Conservation (phyloP, 1,140 invertebrate genomes). For the Drosophila mojavensis region DNA sequence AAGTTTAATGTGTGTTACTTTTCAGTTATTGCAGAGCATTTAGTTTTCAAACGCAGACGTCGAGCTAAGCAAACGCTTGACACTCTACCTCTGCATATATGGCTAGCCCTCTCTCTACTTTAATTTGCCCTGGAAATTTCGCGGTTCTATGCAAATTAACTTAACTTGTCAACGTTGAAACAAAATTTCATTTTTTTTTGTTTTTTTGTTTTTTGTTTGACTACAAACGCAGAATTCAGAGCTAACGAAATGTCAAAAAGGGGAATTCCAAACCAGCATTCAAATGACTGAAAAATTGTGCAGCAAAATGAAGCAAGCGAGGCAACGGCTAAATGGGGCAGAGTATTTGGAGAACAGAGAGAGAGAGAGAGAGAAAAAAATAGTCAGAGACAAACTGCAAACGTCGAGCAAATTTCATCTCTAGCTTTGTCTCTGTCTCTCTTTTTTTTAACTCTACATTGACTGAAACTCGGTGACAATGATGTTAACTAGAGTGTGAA, state of each 20-base stretch:
- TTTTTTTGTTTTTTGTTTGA: slow-evolving; percentile 20
- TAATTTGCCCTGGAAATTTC: slow-evolving; percentile 44
- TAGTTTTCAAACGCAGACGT: slow-evolving; percentile 59
- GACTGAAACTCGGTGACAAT: slow-evolving; percentile 76
- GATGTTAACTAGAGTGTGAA: slow-evolving; percentile 82
- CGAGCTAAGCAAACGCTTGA: slow-evolving; percentile 17
- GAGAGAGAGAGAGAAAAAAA: not conserved
- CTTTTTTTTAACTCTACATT: slow-evolving; percentile 40
- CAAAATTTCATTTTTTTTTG: slow-evolving; percentile 17
- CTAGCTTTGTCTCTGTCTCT: slow-evolving; percentile 9
- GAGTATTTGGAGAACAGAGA: not conserved
- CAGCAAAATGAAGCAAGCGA: slow-evolving; percentile 31
- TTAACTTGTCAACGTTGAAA: slow-evolving; percentile 72
- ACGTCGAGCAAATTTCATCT: slow-evolving; percentile 64
- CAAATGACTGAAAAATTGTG: slow-evolving; percentile 67
- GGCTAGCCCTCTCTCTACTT: not conserved
- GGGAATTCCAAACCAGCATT: slow-evolving; percentile 24
- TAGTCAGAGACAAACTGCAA: slow-evolving; percentile 60
- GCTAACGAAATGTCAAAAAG: slow-evolving; percentile 48
- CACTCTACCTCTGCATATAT: slow-evolving; percentile 12
- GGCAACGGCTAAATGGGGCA: not conserved
- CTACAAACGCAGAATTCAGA: slow-evolving; percentile 61
- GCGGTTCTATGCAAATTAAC: slow-evolving; percentile 75
- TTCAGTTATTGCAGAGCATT: slow-evolving; percentile 64
- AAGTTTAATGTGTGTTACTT: slow-evolving; percentile 51